Percentiles rank a stretch among this genome's conserved stretches.
phyloP scores from a whole-genome alignment of 1,140 invertebrate species.

The Drosophila pseudoananassae region DNA sequence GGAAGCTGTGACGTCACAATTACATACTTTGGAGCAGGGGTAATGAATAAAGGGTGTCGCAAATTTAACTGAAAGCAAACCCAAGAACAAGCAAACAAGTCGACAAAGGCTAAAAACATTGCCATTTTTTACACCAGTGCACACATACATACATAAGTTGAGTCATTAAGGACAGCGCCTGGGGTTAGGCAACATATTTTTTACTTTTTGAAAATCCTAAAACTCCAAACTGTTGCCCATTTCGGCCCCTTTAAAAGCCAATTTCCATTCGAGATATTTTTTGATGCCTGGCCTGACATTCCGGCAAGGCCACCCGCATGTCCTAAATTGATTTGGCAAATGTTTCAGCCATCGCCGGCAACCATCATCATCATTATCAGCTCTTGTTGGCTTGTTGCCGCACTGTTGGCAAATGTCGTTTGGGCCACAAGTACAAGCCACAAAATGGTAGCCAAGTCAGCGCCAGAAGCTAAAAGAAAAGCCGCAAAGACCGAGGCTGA shows the following conservation, averaged over 20 bases:
- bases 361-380: constrained; percentile 70
- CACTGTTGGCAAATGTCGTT: constrained; percentile 48
- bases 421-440: constrained; percentile 35
- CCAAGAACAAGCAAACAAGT: constrained; percentile 10
- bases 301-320: constrained; percentile 13
- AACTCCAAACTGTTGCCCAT: constrained; percentile 9
- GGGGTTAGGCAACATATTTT: constrained; percentile 39
- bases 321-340: constrained; percentile 71
- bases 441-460: constrained; percentile 42
- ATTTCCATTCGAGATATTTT: constrained; percentile 47
- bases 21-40: constrained; percentile 20
- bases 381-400: constrained; percentile 9
- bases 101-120: constrained; percentile 46
- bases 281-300: constrained; percentile 13
- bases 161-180: constrained; percentile 36
- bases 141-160: constrained; percentile 14
- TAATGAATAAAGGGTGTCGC: constrained; percentile 48
- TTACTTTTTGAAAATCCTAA: constrained; percentile 1
- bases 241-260: constrained; percentile 26
- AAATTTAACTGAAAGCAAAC: background rate
- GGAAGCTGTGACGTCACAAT: constrained; percentile 40
- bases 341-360: constrained; percentile 24
- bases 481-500: constrained; percentile 13
- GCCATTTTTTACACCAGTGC: constrained; percentile 8
- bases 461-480: constrained; percentile 22